These are phyloP conservation scores for Bicyclus anynana DNA, from an alignment of 1,140 invertebrate genomes.

Conservation along the genomic window DNA sequence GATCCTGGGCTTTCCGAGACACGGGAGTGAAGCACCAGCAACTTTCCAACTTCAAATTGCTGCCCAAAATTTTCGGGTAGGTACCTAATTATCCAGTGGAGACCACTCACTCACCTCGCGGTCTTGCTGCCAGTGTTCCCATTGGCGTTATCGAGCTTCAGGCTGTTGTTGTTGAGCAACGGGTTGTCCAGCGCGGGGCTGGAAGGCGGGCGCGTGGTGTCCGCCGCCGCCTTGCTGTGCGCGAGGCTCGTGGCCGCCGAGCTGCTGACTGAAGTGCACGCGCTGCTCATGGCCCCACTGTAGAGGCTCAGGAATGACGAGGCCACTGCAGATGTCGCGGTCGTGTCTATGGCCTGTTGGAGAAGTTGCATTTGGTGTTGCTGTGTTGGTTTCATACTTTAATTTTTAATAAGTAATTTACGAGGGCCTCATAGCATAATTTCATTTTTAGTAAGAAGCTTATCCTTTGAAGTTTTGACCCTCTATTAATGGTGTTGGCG, in stretches of 20 bases:
- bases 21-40: too few species aligned
- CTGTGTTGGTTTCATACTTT: background rate
- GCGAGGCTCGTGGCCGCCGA: constrained; percentile 38
- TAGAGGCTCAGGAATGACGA: constrained; percentile 71
- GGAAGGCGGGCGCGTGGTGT: constrained; percentile 52
- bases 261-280: constrained; percentile 39
- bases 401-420: too few species aligned
- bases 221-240: constrained; percentile 55
- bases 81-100: too few species aligned
- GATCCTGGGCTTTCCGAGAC: too few species aligned
- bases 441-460: too few species aligned
- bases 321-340: constrained; percentile 54
- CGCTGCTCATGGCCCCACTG: constrained; percentile 55
- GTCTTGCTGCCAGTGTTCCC: constrained; percentile 72
- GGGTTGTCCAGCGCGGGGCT: constrained; percentile 57
- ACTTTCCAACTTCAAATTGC: too few species aligned
- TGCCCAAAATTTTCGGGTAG: too few species aligned
- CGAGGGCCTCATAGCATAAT: too few species aligned
- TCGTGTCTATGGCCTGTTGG: constrained; percentile 68
- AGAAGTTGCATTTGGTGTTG: background rate
- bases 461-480: too few species aligned
- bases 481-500: too few species aligned
- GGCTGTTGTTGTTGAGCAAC: constrained; percentile 59
- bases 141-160: constrained; percentile 66
- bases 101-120: constrained; percentile 66